Base-by-base conservation (phyloP, 2,888 invertebrate species). In the Volucella zonaria region DNA sequence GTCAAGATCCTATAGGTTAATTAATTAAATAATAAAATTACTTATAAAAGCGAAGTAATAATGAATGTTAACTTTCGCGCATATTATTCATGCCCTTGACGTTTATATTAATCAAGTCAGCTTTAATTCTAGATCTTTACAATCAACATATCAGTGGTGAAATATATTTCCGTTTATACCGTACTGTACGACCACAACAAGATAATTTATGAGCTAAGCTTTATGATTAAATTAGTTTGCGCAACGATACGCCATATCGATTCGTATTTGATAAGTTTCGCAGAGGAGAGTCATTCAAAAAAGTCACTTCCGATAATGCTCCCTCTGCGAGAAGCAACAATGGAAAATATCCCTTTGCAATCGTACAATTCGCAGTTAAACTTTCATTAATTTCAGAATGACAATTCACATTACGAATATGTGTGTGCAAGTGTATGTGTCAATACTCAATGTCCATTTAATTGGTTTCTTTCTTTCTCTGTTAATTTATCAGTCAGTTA, bases 351-450 rank as follows among this genome's bases (percentile, higher is more conserved):
- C 11, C 9, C 43, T n/a, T 9, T 12, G 9, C 43, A 42, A 23
- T 54, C 31, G 31, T 31, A 31, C 31, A 31, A 47, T 47, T 42
- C 14, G 43, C 42, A 58, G 75, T 75, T 75, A 75, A 66, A 59
- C 49, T 67, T 75, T 52, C 59, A 75, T 75, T 67, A 67, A 18
- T 31, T 31, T 4, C 6, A 1, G 31, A 31, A 31, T 31, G 31
- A 31, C 31, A 31, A 31, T 31, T 31, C 31, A 31, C 6, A 31
- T 31, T 31, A 31, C 31, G 43, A 59, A 45, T 75, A 59, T 75
- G 75, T 75, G 58, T 58, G 38, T 15, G 6, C 6, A 31, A 31
- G 31, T 3, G 31, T 31, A 31, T 31, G 6, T 31, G 31, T 31
- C 31, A 31, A 31, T 31, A 31, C 6, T 31, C 31, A 6, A 31